Percentiles rank a stretch among this genome's conserved stretches.
Conservation (phyloP, 1,140 invertebrate genomes). For the Neodiprion fabricii region DNA sequence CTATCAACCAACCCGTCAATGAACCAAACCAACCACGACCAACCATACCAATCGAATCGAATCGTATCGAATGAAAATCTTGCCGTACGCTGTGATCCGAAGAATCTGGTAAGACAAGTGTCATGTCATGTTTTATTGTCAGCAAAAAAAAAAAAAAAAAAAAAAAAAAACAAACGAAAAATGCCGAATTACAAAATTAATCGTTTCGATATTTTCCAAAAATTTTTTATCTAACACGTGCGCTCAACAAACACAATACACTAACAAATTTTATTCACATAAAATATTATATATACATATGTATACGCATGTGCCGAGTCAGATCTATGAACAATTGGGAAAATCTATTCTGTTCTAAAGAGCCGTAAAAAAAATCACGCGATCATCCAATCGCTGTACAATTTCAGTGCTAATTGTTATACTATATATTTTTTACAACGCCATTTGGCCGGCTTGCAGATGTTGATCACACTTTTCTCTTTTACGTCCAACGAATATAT, state of each 20-base stretch:
- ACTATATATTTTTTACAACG: too few relatives aligned
- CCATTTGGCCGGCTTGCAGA: too few relatives aligned
- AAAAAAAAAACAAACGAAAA: not conserved
- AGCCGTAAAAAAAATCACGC: too few relatives aligned
- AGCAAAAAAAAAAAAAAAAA: not conserved
- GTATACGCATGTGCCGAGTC: too few relatives aligned
- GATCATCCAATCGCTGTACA: too few relatives aligned
- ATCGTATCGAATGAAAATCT: conserved; percentile 35
- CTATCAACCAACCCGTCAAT: conserved; percentile 43
- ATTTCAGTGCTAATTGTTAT: too few relatives aligned
- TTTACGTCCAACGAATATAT: too few relatives aligned
- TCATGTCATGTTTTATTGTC: conserved; percentile 10
- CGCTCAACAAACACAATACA: not conserved
- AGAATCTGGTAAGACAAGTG: conserved; percentile 51
- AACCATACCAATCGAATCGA: conserved; percentile 40
- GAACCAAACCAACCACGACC: conserved; percentile 42
- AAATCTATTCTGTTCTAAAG: too few relatives aligned
- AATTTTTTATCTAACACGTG: not conserved
- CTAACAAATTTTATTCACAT: not conserved
- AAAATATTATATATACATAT: too few relatives aligned
- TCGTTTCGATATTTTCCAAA: not conserved
- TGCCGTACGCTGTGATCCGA: conserved; percentile 49
- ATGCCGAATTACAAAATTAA: not conserved
- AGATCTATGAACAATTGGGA: too few relatives aligned
- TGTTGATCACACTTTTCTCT: too few relatives aligned